Evolutionary conservation across 2,113 vertebrate genomes (phyloP).

Genomic region (Coregonus clupeaformis): DNA sequence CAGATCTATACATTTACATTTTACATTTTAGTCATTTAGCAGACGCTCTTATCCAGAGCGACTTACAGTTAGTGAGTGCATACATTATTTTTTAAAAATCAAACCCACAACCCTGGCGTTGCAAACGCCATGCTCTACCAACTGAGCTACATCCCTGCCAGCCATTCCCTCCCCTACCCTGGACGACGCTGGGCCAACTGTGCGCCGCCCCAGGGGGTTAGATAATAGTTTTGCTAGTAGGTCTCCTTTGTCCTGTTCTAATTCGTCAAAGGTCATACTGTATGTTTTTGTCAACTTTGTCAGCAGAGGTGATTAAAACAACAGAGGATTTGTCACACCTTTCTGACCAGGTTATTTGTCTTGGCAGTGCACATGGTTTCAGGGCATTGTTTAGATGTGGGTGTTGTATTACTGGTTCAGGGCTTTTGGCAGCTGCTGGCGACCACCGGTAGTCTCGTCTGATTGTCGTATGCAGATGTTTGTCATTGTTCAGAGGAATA

Average conservation of each 20-base stretch:
- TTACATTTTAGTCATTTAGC: too few relatives aligned
- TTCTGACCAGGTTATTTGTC: neutral
- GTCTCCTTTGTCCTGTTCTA: conserved; percentile 36
- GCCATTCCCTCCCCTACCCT: too few relatives aligned
- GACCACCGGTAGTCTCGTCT: conserved; percentile 9
- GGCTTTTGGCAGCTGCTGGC: conserved; percentile 21
- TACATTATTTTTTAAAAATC: too few relatives aligned
- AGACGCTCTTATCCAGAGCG: too few relatives aligned
- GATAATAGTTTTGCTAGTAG: conserved; percentile 4
- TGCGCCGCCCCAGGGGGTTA: too few relatives aligned
- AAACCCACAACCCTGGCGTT: too few relatives aligned
- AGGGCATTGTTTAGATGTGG: conserved; percentile 7
- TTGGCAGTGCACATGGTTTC: neutral
- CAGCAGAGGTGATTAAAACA: conserved; percentile 18
- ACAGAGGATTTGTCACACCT: conserved; percentile 7
- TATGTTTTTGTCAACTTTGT: conserved; percentile 35
- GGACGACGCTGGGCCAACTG: too few relatives aligned
- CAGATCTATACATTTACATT: too few relatives aligned
- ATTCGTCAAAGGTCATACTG: conserved; percentile 18
- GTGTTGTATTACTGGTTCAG: neutral
- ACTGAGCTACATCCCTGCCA: too few relatives aligned
- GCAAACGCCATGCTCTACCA: too few relatives aligned
- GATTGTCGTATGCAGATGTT: conserved; percentile 54
- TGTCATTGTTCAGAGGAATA: conserved; percentile 45
- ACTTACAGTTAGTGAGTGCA: too few relatives aligned